Conservation (phyloP, 2,797 vertebrate species). For the Pantherophis alleghaniensis region DNA sequence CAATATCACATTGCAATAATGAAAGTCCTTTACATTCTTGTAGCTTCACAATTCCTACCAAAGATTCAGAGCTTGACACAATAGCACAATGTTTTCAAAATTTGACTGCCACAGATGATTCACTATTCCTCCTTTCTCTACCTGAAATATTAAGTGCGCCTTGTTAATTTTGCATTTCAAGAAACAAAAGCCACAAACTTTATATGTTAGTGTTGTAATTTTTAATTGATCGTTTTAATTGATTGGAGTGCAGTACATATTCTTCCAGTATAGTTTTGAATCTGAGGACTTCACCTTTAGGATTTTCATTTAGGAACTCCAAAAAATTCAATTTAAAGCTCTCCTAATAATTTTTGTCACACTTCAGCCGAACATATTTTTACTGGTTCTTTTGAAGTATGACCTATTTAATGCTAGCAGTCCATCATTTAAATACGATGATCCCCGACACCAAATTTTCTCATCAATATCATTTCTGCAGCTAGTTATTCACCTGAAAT, state of each 20-base stretch:
- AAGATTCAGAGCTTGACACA: background rate
- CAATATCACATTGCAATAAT: background rate
- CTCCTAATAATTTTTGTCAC: conserved; percentile 8
- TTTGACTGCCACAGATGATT: background rate
- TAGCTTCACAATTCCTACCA: background rate
- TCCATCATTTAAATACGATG: background rate
- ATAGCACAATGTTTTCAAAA: background rate
- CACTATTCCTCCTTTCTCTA: background rate
- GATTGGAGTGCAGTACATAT: background rate
- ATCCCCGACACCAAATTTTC: background rate
- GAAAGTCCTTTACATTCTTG: background rate
- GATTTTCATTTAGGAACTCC: background rate
- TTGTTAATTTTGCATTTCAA: background rate
- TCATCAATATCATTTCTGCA: background rate
- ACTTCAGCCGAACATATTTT: background rate
- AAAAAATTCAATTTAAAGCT: background rate
- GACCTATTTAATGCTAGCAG: background rate
- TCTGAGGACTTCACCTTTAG: background rate
- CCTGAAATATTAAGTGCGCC: background rate
- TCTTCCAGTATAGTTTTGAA: background rate
- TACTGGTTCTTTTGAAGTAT: conserved; percentile 12
- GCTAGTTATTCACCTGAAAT: background rate
- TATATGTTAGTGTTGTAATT: background rate
- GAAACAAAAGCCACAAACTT: background rate
- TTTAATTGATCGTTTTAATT: background rate